These are phyloP conservation scores for Pristionchus maxplancki DNA, from an alignment of 2,888 invertebrate genomes.

Conservation along the genomic window DNA sequence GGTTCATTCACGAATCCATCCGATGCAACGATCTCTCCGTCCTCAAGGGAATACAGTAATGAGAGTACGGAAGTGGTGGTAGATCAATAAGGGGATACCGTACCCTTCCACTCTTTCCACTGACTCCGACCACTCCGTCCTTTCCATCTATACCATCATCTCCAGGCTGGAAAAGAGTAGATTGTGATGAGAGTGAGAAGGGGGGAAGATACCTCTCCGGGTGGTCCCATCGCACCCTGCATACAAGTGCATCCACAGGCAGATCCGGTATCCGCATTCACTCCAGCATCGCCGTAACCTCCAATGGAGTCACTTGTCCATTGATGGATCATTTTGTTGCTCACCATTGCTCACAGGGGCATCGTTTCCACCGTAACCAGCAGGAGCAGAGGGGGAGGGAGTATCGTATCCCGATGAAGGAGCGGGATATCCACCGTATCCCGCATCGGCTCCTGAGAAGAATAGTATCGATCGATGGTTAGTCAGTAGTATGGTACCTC, in stretches of 20 bases:
- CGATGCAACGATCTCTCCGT: conserved; percentile 65
- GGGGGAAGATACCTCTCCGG: conserved; percentile 70
- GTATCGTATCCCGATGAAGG: neutral
- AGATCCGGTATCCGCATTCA: neutral
- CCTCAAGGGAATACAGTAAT: conserved; percentile 46
- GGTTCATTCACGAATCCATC: conserved; percentile 70
- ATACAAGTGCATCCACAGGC: conserved; percentile 51
- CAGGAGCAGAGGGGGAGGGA: neutral
- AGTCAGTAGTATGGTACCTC: neutral
- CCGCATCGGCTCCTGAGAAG: neutral
- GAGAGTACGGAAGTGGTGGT: neutral
- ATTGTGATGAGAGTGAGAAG: too few relatives aligned
- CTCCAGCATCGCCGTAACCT: conserved; percentile 44
- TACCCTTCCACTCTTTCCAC: conserved; percentile 46
- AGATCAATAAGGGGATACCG: neutral
- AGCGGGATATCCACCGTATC: neutral
- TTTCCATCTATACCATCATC: conserved; percentile 66
- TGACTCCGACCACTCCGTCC: conserved; percentile 53
- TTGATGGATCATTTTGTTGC: neutral
- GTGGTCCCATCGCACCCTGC: conserved; percentile 57
- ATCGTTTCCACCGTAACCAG: conserved; percentile 32
- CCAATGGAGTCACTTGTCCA: neutral
- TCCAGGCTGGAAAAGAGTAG: conserved; percentile 63
- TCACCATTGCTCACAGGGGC: neutral
- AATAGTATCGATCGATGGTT: neutral